Percentiles rank a stretch among this genome's conserved stretches.
phyloP scores from a whole-genome alignment of 2,113 vertebrate species.

The Serinus canaria region DNA sequence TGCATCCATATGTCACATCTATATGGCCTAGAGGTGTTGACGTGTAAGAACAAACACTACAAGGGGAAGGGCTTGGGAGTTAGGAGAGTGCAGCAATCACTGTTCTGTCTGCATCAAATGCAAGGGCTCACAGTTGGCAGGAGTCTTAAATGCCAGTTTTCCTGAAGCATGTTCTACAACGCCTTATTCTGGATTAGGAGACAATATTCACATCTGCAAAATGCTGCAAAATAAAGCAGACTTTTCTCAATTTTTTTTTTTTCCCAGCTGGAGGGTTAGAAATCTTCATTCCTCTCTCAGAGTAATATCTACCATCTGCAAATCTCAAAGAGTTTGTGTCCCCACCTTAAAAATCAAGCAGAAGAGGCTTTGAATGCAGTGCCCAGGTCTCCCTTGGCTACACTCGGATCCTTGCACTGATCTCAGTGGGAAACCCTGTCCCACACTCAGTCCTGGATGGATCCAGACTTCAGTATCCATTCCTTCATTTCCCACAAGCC shows the following conservation, averaged over 20 bases:
- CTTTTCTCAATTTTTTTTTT: not conserved
- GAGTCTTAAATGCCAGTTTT: not conserved
- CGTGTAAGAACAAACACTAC: not conserved
- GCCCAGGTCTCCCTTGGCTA: not conserved
- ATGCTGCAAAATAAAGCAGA: not conserved
- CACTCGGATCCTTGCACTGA: rapidly evolving
- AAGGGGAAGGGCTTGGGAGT: not conserved
- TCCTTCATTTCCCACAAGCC: not conserved
- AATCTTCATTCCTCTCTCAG: not conserved
- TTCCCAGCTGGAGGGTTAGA: not conserved
- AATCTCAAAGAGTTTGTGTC: not conserved
- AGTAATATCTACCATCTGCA: not conserved
- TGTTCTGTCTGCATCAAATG: not conserved
- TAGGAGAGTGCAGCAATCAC: not conserved
- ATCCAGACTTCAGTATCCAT: not conserved
- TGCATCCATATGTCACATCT: slow-evolving; percentile 31
- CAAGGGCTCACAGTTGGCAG: not conserved
- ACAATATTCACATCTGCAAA: not conserved
- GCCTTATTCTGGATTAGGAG: not conserved
- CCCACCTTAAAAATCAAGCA: not conserved
- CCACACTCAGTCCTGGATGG: not conserved
- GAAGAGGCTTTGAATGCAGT: not conserved
- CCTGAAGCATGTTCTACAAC: not conserved
- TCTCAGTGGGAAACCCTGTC: not conserved
- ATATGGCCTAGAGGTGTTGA: slow-evolving; percentile 3